Percentiles rank a stretch among this genome's conserved stretches.
Conservation (phyloP, 2,113 vertebrate genomes). For the Xenopus laevis region DNA sequence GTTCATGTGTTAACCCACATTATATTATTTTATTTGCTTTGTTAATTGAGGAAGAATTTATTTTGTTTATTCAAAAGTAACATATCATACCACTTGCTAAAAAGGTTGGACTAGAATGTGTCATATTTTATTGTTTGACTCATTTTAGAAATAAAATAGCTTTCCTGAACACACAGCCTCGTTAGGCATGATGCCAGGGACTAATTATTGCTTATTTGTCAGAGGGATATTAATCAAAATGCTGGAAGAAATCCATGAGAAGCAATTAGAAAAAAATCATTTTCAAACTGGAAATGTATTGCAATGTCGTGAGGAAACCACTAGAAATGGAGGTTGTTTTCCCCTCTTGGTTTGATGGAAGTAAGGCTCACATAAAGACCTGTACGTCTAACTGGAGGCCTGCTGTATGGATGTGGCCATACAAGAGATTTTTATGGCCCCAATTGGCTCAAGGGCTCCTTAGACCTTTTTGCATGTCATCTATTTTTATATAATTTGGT, state of each 20-base stretch:
- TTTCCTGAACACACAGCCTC: slow-evolving; percentile 27
- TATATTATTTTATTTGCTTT: too few relatives aligned
- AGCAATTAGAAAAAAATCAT: slow-evolving; percentile 28
- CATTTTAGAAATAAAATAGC: slow-evolving; percentile 30
- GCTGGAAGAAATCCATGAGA: slow-evolving; percentile 17
- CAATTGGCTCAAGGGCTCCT: too few relatives aligned
- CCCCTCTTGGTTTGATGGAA: neutral
- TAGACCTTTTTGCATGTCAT: too few relatives aligned
- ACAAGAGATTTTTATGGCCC: too few relatives aligned
- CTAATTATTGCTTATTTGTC: slow-evolving; percentile 38
- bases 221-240: slow-evolving; percentile 27
- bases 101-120: slow-evolving; percentile 18
- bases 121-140: slow-evolving; percentile 16
- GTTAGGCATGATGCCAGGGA: slow-evolving; percentile 32
- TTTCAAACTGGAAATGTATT: slow-evolving; percentile 12
- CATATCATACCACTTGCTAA: slow-evolving; percentile 18
- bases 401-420: too few relatives aligned
- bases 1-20: too few relatives aligned
- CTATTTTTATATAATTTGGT: too few relatives aligned
- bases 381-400: neutral
- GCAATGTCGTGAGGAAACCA: neutral
- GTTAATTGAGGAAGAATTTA: too few relatives aligned
- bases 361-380: neutral
- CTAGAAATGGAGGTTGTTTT: slow-evolving; percentile 14
- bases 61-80: too few relatives aligned